A percentile compares a stretch with the other conserved stretches of the same genome.
Evolutionary conservation across 2,797 vertebrate species (phyloP).

Genomic region (Carduelis carduelis): DNA sequence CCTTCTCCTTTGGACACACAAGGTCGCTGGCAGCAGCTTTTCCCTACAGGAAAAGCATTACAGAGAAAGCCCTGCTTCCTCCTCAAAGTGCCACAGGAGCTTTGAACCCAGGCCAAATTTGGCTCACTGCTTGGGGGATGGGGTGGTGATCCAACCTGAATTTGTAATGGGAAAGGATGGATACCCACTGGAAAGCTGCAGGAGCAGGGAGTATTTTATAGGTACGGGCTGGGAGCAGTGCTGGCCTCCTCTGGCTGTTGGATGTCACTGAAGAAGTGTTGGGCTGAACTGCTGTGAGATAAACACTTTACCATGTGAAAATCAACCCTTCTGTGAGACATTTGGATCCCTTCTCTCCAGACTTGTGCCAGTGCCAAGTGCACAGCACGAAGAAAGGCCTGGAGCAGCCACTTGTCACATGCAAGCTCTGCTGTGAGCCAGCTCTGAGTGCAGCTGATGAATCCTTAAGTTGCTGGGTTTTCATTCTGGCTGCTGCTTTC

Average conservation of each 20-base stretch:
- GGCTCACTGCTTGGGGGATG: not conserved
- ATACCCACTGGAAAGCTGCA: accelerated
- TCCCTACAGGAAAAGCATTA: not conserved
- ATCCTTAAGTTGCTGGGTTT: not conserved
- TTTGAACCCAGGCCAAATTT: not conserved
- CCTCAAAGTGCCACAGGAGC: not conserved
- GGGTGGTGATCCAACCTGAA: not conserved
- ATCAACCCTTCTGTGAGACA: not conserved
- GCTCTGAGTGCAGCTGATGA: not conserved
- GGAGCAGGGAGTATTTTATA: not conserved
- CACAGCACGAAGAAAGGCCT: not conserved
- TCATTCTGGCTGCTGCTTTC: not conserved
- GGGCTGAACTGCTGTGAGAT: not conserved
- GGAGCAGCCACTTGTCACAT: not conserved
- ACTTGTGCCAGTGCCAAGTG: not conserved
- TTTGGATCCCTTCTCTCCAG: not conserved
- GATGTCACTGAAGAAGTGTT: not conserved
- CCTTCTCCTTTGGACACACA: not conserved
- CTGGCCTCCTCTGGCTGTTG: not conserved
- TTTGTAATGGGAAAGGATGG: not conserved
- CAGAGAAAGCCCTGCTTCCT: not conserved
- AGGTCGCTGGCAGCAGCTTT: not conserved
- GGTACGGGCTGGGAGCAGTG: not conserved
- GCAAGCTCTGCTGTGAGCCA: accelerated
- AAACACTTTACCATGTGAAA: not conserved